These are phyloP conservation scores for Cheilosia vernalis DNA, from an alignment of 2,888 invertebrate genomes.

Conservation along the genomic window DNA sequence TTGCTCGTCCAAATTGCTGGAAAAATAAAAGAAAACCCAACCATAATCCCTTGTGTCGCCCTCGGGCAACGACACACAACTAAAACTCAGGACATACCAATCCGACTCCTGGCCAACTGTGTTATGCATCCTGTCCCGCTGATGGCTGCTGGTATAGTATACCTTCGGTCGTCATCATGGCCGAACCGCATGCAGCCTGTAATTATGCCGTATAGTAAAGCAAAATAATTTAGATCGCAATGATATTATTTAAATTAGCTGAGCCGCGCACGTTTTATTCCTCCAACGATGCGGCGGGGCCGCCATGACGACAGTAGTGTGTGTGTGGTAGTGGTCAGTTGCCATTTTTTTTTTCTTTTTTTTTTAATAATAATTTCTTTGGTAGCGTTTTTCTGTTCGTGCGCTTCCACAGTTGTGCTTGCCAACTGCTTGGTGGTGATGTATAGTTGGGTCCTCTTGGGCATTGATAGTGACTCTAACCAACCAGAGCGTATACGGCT, in stretches of 20 bases:
- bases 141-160: constrained; percentile 3
- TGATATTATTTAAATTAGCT: constrained; percentile 75
- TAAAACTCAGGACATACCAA: constrained; percentile 68
- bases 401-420: constrained; percentile 19
- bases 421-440: constrained; percentile 59
- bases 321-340: constrained; percentile 58
- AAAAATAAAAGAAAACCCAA: constrained; percentile 37
- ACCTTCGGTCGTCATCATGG: constrained; percentile 60
- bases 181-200: constrained; percentile 69
- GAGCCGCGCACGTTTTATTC: constrained; percentile 70
- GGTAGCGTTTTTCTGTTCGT: constrained; percentile 14
- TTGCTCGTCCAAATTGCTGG: constrained; percentile 34
- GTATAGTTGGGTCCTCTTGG: constrained; percentile 48
- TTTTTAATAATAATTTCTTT: constrained; percentile 31
- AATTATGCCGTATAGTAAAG: constrained; percentile 73
- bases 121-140: constrained; percentile 53
- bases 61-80: constrained; percentile 57
- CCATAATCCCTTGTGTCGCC: constrained; percentile 67
- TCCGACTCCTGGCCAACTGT: constrained; percentile 60
- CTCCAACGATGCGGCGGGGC: constrained; percentile 22
- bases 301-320: constrained; percentile 40
- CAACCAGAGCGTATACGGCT: constrained; percentile 64
- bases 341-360: constrained; percentile 48
- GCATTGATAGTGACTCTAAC: constrained; percentile 48
- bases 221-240: constrained; percentile 75